Evolutionary conservation across 2,113 vertebrate genomes (phyloP).

Genomic region (Heloderma charlesbogerti): DNA sequence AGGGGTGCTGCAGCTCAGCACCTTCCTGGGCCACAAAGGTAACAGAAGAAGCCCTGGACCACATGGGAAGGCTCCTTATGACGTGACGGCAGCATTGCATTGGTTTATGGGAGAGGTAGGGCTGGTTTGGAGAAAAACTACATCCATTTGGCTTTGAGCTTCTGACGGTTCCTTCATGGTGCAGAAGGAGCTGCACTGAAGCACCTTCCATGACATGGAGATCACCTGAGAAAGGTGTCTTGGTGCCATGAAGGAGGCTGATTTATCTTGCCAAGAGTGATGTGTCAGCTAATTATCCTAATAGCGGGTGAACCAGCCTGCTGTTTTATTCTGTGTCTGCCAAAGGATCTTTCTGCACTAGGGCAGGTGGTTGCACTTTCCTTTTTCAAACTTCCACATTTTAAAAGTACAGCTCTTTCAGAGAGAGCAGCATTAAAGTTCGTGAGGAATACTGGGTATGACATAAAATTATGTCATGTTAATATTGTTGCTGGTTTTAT

Average conservation of each 20-base stretch:
- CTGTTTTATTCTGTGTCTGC: background rate
- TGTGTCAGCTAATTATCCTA: background rate
- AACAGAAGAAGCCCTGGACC: no score
- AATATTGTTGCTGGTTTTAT: no score
- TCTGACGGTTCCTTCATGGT: background rate
- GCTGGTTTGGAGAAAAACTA: no score
- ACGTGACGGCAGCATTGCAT: no score
- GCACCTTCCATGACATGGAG: background rate
- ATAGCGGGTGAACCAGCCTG: background rate
- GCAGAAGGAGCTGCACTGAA: background rate
- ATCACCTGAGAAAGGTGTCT: background rate
- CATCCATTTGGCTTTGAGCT: background rate
- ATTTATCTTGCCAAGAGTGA: background rate
- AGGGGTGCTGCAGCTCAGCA: no score
- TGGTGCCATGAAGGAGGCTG: background rate
- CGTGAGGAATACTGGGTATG: background rate
- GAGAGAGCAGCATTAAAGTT: background rate
- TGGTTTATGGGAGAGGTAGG: no score
- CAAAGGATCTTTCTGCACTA: background rate
- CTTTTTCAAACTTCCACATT: background rate
- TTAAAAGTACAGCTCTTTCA: background rate
- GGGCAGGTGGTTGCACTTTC: background rate
- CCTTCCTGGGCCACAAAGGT: no score
- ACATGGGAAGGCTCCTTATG: no score
- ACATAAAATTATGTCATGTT: background rate